Percentiles rank a stretch among this genome's conserved stretches.
Conservation (phyloP, 2,888 invertebrate genomes). For the Peribatodes rhomboidaria region DNA sequence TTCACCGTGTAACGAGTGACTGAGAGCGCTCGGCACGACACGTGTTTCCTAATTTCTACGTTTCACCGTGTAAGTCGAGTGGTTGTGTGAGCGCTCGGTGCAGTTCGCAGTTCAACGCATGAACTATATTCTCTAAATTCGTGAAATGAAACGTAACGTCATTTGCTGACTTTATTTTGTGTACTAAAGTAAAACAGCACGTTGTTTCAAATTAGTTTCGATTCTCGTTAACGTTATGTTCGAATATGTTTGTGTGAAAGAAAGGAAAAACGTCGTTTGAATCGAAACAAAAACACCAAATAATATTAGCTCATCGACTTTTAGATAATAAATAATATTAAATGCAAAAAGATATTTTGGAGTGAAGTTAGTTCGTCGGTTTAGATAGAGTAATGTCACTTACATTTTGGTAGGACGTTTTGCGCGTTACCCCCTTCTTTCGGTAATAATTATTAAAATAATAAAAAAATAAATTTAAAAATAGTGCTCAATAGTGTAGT, state of each 20-base stretch:
- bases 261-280: slow-evolving; percentile 60
- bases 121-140: slow-evolving; percentile 4
- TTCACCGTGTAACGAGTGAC: not conserved
- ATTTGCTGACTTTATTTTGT: slow-evolving; percentile 44
- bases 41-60: not conserved
- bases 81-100: not conserved
- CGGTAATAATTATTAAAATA: slow-evolving; percentile 74
- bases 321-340: slow-evolving; percentile 83
- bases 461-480: slow-evolving; percentile 63
- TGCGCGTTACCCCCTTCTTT: slow-evolving; percentile 69
- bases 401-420: slow-evolving; percentile 74
- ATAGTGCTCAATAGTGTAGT: slow-evolving; percentile 84
- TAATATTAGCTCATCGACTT: slow-evolving; percentile 84
- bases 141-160: not conserved
- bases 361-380: slow-evolving; percentile 72
- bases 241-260: slow-evolving; percentile 43
- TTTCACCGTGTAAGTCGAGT: not conserved
- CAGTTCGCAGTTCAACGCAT: slow-evolving; percentile 3
- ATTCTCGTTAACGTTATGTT: slow-evolving; percentile 42
- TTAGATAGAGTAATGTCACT: slow-evolving; percentile 68
- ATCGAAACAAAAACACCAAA: slow-evolving; percentile 86
- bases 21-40: not conserved
- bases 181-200: slow-evolving; percentile 26
- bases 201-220: slow-evolving; percentile 37
- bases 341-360: slow-evolving; percentile 80